A percentile compares a stretch with the other conserved stretches of the same genome.
Conservation (phyloP, 2,888 invertebrate genomes). For the Phytoseiulus persimilis region DNA sequence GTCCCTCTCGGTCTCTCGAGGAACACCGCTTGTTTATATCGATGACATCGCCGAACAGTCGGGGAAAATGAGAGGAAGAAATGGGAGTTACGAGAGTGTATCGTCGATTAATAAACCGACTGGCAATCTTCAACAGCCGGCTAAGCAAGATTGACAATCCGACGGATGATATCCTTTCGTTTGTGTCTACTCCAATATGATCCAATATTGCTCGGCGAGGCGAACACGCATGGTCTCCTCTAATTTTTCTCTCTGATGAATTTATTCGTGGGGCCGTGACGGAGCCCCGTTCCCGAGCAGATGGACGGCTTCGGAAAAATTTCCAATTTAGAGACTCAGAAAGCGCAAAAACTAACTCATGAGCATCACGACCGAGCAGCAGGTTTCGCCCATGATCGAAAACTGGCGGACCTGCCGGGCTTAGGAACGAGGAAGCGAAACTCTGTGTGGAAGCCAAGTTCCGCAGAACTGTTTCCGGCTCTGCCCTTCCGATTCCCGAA, state of each 20-base stretch:
- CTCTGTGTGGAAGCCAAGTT: not conserved
- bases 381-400: not conserved
- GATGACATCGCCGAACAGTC: not conserved
- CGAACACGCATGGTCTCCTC: not conserved
- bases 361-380: too few relatives aligned
- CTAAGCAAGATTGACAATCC: conserved; percentile 5
- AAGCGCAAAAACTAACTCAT: too few relatives aligned
- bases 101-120: not conserved
- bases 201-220: not conserved
- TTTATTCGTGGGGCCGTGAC: too few relatives aligned
- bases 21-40: not conserved
- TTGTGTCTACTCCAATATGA: not conserved
- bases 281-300: too few relatives aligned
- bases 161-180: not conserved
- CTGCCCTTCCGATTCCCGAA: not conserved
- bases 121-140: not conserved
- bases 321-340: too few relatives aligned
- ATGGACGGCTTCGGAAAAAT: too few relatives aligned
- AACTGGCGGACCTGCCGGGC: not conserved
- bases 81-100: not conserved
- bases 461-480: not conserved
- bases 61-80: not conserved
- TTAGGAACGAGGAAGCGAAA: not conserved
- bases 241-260: not conserved
- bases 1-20: not conserved